These are phyloP conservation scores for Heliconius erato DNA, from an alignment of 2,888 invertebrate species.

Conservation along the genomic window DNA sequence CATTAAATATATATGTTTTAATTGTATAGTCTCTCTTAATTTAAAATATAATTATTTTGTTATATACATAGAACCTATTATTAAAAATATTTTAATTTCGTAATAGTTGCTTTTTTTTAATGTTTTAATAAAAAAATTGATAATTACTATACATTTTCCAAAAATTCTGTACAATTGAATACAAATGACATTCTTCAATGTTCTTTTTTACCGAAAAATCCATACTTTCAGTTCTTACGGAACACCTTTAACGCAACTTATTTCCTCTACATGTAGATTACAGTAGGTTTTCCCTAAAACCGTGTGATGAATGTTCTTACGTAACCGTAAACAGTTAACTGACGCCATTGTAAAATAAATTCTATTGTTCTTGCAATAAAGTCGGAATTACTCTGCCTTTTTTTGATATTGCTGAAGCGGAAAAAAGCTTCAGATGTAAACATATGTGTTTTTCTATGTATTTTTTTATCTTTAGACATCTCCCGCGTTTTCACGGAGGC, in stretches of 20 bases:
- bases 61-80: too few species aligned
- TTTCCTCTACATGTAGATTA: slow-evolving; percentile 50
- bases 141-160: too few species aligned
- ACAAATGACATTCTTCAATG: slow-evolving; percentile 10
- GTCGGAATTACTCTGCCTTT: neutral
- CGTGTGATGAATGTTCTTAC: slow-evolving; percentile 44
- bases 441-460: slow-evolving; percentile 1
- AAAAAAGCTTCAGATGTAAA: slow-evolving; percentile 16
- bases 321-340: slow-evolving; percentile 38
- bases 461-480: slow-evolving; percentile 7
- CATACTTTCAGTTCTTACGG: slow-evolving; percentile 32
- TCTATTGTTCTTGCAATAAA: slow-evolving; percentile 2
- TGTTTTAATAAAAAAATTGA: too few species aligned
- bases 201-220: slow-evolving; percentile 30
- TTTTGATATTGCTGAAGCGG: neutral
- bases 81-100: too few species aligned
- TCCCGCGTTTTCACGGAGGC: neutral
- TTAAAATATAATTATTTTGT: too few species aligned
- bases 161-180: too few species aligned
- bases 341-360: neutral
- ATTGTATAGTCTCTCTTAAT: too few species aligned
- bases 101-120: too few species aligned
- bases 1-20: too few species aligned
- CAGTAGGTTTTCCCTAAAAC: slow-evolving; percentile 43
- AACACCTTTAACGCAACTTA: slow-evolving; percentile 43